Conservation (phyloP, 1,140 invertebrate genomes). For the Scaptomyza montana region DNA sequence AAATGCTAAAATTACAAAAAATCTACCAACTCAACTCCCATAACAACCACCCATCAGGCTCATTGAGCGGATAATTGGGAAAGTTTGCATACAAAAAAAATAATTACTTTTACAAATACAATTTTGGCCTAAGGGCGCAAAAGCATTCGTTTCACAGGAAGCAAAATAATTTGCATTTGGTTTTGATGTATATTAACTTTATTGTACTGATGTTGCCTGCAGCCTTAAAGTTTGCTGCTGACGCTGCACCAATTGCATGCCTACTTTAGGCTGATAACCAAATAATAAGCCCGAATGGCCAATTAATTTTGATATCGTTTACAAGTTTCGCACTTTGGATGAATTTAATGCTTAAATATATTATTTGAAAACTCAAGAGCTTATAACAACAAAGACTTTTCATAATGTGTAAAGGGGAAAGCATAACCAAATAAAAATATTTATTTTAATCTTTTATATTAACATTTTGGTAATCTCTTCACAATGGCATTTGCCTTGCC, state of each 20-base stretch:
- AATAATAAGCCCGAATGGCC: too few relatives aligned
- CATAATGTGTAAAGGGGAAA: too few relatives aligned
- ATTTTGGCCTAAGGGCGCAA: background rate
- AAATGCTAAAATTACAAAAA: conserved; percentile 34
- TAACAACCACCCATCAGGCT: background rate
- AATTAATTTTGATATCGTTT: background rate
- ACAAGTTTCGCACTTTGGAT: background rate
- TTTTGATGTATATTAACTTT: background rate
- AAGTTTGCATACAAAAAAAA: conserved; percentile 63
- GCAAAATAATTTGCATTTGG: conserved; percentile 22
- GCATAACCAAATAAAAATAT: too few relatives aligned
- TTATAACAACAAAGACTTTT: too few relatives aligned
- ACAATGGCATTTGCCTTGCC: too few relatives aligned
- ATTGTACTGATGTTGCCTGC: background rate
- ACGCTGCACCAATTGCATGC: background rate
- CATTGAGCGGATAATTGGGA: conserved; percentile 74
- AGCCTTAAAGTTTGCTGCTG: background rate
- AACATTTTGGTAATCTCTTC: too few relatives aligned
- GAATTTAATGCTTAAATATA: background rate
- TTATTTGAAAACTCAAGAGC: too few relatives aligned
- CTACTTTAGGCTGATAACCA: background rate
- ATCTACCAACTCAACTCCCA: background rate
- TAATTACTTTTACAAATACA: conserved; percentile 1
- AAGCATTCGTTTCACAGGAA: background rate
- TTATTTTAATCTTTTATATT: too few relatives aligned